phyloP scores from a whole-genome alignment of 1,140 invertebrate genomes.

The Cherax destructor region DNA sequence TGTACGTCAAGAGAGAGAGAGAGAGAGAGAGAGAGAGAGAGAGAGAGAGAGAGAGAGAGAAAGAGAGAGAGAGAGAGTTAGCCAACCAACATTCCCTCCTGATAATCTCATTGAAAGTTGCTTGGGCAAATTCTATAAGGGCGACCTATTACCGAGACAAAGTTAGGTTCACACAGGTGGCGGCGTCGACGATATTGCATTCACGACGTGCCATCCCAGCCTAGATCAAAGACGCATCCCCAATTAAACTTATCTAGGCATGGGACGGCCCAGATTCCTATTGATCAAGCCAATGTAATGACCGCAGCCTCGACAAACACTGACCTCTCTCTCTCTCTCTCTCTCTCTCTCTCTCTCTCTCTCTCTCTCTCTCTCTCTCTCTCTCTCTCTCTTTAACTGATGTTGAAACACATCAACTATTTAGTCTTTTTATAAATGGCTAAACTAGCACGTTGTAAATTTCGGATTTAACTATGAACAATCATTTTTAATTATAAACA shows the following conservation, averaged over 20 bases:
- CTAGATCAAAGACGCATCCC: not conserved
- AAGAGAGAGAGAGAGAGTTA: no score
- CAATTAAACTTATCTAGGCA: slow-evolving; percentile 8
- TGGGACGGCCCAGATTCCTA: not conserved
- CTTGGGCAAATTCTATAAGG: not conserved
- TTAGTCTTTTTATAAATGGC: no score
- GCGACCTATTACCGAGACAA: not conserved
- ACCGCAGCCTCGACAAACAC: not conserved
- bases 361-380: no score
- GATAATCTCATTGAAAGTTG: slow-evolving; percentile 5
- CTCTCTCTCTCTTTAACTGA: no score
- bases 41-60: no score
- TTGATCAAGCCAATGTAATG: not conserved
- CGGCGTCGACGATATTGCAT: not conserved
- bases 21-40: no score
- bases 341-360: no score
- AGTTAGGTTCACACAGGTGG: not conserved
- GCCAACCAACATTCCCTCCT: not conserved
- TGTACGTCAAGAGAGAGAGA: no score
- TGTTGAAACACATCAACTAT: no score
- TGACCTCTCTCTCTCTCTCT: not conserved
- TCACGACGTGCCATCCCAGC: not conserved
- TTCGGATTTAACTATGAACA: no score
- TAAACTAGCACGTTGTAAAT: no score
- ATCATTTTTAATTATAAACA: no score